These are phyloP conservation scores for Pyrrhosoma nymphula DNA, from an alignment of 2,888 invertebrate genomes.

Conservation along the genomic window DNA sequence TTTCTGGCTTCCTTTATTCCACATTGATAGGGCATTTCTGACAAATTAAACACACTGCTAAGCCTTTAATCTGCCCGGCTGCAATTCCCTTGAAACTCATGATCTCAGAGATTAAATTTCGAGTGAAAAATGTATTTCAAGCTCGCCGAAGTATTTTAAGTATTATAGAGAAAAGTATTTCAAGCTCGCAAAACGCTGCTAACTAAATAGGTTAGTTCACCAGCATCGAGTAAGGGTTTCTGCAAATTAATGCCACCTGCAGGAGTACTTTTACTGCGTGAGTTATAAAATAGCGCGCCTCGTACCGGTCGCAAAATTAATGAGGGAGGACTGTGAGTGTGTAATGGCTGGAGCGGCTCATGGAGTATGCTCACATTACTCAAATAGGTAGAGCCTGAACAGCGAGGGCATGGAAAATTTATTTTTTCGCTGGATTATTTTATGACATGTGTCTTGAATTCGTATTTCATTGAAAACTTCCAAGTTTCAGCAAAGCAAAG, in stretches of 20 bases:
- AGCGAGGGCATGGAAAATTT: neutral
- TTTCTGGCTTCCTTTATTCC: no score
- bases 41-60: no score
- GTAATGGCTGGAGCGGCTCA: neutral
- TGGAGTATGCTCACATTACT: neutral
- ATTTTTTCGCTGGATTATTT: no score
- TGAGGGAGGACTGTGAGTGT: neutral
- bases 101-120: neutral
- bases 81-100: neutral
- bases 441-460: no score
- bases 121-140: neutral
- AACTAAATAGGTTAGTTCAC: neutral
- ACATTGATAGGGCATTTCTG: no score
- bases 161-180: neutral
- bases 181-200: neutral
- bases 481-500: no score
- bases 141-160: neutral
- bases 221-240: neutral
- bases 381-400: neutral
- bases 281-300: neutral
- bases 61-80: no score
- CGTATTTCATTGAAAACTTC: no score
- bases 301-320: neutral
- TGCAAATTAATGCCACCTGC: neutral
- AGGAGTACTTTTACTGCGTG: neutral